Conservation (phyloP, 1,140 invertebrate genomes). For the Holcopasites calliopsidis region DNA sequence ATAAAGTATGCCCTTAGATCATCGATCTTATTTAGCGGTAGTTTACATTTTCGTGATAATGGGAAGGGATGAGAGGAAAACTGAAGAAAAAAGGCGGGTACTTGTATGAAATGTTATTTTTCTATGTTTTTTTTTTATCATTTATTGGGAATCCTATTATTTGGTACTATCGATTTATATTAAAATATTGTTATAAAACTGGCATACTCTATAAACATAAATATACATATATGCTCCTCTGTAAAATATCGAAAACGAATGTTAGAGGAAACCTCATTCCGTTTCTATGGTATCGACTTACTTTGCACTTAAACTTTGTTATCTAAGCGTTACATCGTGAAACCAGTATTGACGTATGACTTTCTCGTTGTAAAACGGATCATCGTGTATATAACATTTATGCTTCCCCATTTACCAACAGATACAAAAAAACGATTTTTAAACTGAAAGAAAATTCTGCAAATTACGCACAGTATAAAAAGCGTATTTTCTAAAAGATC, state of each 20-base stretch:
- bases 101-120: constrained; percentile 39
- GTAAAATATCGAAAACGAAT: constrained; percentile 21
- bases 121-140: constrained; percentile 29
- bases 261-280: constrained; percentile 16
- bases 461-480: constrained; percentile 1
- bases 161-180: background rate
- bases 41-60: background rate
- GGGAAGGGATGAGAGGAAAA: background rate
- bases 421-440: background rate
- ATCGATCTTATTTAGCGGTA: background rate
- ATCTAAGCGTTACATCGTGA: constrained; percentile 25
- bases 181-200: constrained; percentile 29
- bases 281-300: constrained; percentile 14
- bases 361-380: constrained; percentile 29
- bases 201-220: constrained; percentile 49
- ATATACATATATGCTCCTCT: constrained; percentile 25
- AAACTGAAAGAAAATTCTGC: constrained; percentile 1
- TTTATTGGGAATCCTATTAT: constrained; percentile 36
- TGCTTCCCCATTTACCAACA: constrained; percentile 21
- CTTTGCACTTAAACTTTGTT: constrained; percentile 20
- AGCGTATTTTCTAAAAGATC: constrained; percentile 16
- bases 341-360: constrained; percentile 41
- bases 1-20: background rate
- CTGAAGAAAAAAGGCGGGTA: background rate
- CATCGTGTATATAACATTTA: constrained; percentile 30